These are phyloP conservation scores for Imbricaverruca yamaguchii DNA, from an alignment of 2,888 invertebrate genomes.

Conservation along the genomic window DNA sequence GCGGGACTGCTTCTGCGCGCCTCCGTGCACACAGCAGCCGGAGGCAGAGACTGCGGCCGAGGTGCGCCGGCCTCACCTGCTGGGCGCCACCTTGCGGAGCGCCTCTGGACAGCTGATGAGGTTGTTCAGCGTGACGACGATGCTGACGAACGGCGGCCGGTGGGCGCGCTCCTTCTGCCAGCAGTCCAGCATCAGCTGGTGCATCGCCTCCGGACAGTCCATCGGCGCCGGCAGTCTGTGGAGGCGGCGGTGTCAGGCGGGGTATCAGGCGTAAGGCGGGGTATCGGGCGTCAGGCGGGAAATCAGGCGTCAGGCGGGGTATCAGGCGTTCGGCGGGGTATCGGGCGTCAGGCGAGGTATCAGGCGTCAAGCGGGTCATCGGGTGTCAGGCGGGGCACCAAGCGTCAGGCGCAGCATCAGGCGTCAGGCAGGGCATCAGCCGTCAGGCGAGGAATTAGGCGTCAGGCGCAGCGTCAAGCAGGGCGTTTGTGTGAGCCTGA, in stretches of 20 bases:
- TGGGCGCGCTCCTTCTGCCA: slow-evolving; percentile 97
- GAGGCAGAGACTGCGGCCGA: no score
- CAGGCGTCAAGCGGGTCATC: neutral
- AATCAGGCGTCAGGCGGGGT: neutral
- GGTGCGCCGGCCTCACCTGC: slow-evolving; percentile 51
- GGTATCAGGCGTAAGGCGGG: neutral
- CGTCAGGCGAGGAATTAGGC: no score
- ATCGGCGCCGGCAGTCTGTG: slow-evolving; percentile 69
- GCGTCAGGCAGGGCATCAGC: no score
- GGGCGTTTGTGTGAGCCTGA: no score
- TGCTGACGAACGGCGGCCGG: slow-evolving; percentile 85
- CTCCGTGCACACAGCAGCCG: no score
- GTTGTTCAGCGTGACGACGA: slow-evolving; percentile 91
- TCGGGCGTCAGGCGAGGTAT: neutral
- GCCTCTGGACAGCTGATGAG: slow-evolving; percentile 86
- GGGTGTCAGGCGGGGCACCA: neutral
- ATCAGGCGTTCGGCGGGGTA: neutral
- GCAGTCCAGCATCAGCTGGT: slow-evolving; percentile 96
- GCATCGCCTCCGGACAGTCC: slow-evolving; percentile 97
- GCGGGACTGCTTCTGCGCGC: no score
- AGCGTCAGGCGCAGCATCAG: no score
- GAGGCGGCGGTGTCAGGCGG: neutral
- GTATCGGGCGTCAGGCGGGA: neutral
- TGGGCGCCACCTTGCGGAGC: slow-evolving; percentile 77
- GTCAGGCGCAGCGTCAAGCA: no score